Percentiles rank a stretch among this genome's conserved stretches.
phyloP scores from a whole-genome alignment of 2,113 vertebrate species.

The Corythaixoides concolor region DNA sequence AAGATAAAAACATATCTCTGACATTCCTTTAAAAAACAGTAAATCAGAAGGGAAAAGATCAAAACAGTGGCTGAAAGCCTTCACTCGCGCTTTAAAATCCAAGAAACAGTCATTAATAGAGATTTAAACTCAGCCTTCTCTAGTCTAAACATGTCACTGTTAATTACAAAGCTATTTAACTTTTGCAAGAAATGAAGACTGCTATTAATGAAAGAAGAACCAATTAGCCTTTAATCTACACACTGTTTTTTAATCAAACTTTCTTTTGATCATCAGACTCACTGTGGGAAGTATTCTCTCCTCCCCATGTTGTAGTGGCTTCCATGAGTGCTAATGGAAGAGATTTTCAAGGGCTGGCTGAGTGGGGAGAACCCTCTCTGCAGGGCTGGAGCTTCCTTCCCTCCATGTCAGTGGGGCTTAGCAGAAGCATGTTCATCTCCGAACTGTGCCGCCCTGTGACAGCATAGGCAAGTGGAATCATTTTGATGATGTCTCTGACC shows the following conservation, averaged over 20 bases:
- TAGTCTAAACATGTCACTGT: conserved; percentile 38
- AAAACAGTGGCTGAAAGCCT: conserved; percentile 40
- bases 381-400: neutral
- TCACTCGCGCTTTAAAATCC: conserved; percentile 27
- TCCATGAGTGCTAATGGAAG: conserved; percentile 36
- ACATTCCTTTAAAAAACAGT: neutral
- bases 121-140: conserved; percentile 19
- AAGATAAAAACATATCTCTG: neutral
- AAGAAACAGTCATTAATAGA: conserved; percentile 43
- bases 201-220: conserved; percentile 56
- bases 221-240: conserved; percentile 49
- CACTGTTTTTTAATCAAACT: conserved; percentile 52
- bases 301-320: conserved; percentile 20
- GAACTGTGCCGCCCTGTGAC: fast-evolving
- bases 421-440: neutral
- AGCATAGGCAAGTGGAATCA: neutral
- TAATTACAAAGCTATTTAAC: conserved; percentile 63
- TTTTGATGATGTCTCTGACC: neutral
- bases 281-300: conserved; percentile 32
- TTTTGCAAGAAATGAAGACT: conserved; percentile 50
- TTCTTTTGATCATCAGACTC: conserved; percentile 58
- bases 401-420: neutral
- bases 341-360: conserved; percentile 2
- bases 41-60: conserved; percentile 16
- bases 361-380: neutral